These are phyloP conservation scores for Rhinoptilus africanus DNA, from an alignment of 2,113 vertebrate species.

Conservation along the genomic window DNA sequence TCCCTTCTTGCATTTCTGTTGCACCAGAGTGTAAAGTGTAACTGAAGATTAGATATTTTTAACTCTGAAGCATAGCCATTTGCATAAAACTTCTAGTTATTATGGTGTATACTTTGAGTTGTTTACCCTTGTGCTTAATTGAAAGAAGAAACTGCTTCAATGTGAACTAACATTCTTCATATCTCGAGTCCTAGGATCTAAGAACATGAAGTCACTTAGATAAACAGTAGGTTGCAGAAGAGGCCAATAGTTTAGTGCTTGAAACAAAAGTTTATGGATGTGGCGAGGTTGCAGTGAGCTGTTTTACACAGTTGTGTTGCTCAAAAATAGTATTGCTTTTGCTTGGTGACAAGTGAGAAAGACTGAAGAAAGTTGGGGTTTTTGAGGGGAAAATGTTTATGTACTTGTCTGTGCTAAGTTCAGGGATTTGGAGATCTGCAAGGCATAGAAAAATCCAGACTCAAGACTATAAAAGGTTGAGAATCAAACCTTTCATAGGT, in stretches of 20 bases:
- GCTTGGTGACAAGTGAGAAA: not conserved
- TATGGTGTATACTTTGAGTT: not conserved
- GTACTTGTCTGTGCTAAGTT: not conserved
- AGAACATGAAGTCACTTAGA: not conserved
- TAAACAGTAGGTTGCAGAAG: not conserved
- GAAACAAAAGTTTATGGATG: not conserved
- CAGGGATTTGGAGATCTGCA: not conserved
- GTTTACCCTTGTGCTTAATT: not conserved
- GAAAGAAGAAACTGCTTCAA: constrained; percentile 17
- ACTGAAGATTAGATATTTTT: not conserved
- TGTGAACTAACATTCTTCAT: not conserved
- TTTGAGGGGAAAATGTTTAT: not conserved
- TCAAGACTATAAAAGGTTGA: not conserved
- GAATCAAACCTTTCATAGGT: not conserved
- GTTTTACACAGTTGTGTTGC: not conserved
- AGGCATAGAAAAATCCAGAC: not conserved
- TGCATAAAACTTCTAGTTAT: not conserved
- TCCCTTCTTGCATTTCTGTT: not conserved
- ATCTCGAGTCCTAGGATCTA: not conserved
- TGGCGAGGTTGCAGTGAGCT: not conserved
- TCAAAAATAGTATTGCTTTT: not conserved
- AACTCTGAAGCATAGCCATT: not conserved
- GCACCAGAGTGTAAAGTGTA: not conserved
- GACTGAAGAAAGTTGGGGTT: not conserved
- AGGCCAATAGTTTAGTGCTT: not conserved